phyloP scores from a whole-genome alignment of 2,888 invertebrate genomes.

The Hyppa rectilinea region DNA sequence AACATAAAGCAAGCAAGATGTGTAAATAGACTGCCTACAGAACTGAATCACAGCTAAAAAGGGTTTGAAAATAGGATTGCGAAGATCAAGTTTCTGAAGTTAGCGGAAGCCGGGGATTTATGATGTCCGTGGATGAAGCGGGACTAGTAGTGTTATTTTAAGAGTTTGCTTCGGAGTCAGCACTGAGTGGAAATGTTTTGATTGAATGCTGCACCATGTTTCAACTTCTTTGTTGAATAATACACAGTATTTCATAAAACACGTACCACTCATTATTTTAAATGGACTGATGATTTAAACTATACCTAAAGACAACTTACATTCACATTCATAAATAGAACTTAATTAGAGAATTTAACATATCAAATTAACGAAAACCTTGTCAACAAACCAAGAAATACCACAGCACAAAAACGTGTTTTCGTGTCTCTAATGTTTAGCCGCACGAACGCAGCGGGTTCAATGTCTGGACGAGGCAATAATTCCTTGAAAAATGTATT shows the following conservation, averaged over 20 bases:
- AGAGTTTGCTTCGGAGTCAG: conserved; percentile 13
- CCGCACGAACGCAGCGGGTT: conserved; percentile 63
- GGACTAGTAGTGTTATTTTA: conserved; percentile 32
- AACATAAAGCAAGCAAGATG: conserved; percentile 21
- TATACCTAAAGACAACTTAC: not conserved
- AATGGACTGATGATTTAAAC: conserved; percentile 1
- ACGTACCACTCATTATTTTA: not conserved
- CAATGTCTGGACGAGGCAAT: conserved; percentile 63
- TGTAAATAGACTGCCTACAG: conserved; percentile 14
- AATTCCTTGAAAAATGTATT: conserved; percentile 65
- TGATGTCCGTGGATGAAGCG: conserved; percentile 34
- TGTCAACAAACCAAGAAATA: conserved; percentile 40
- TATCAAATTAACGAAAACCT: conserved; percentile 41
- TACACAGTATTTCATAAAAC: not conserved
- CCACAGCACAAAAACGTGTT: conserved; percentile 26
- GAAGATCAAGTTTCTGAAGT: conserved; percentile 50
- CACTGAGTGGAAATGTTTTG: not conserved
- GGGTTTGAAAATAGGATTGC: conserved; percentile 42
- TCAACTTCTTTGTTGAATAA: not conserved
- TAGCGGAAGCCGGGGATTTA: conserved; percentile 41
- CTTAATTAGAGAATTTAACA: conserved; percentile 24
- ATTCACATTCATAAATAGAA: conserved; percentile 35
- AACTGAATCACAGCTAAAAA: conserved; percentile 39
- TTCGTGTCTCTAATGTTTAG: conserved; percentile 61
- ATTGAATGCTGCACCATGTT: conserved; percentile 13